Conservation (phyloP, 2,113 vertebrate genomes). For the Brienomyrus brachyistius region DNA sequence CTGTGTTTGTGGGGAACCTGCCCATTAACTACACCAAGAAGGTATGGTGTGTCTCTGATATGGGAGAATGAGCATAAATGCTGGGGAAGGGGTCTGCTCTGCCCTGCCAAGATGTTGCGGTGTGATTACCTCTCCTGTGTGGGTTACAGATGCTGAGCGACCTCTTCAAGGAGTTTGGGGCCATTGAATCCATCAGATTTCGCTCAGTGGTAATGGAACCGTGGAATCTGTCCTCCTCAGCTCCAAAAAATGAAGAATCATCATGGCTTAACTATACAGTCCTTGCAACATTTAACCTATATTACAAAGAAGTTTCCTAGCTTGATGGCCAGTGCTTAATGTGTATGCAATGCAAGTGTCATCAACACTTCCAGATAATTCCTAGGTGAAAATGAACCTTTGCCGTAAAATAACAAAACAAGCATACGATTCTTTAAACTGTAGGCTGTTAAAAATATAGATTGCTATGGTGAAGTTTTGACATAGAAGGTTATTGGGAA, state of each 20-base stretch:
- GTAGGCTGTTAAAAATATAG: background rate
- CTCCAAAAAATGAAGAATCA: background rate
- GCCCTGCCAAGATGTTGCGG: background rate
- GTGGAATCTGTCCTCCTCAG: background rate
- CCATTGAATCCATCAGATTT: constrained; percentile 81
- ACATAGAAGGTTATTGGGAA: background rate
- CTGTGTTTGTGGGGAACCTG: constrained; percentile 88
- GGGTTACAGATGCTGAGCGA: constrained; percentile 63
- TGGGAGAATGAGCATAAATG: background rate
- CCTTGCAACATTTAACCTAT: background rate
- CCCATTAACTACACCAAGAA: constrained; percentile 70
- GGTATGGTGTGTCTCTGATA: constrained; percentile 46
- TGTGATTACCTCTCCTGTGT: background rate
- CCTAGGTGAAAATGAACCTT: no score
- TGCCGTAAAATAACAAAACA: background rate
- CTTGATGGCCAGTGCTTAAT: background rate
- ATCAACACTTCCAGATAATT: background rate
- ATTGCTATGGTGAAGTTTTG: background rate
- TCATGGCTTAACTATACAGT: background rate
- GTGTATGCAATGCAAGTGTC: background rate
- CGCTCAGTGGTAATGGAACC: constrained; percentile 78
- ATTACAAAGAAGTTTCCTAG: background rate
- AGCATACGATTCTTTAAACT: background rate
- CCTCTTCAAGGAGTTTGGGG: constrained; percentile 75
- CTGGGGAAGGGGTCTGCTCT: background rate